Conservation (phyloP, 2,797 vertebrate species). For the Paratrypauchen microcephalus region DNA sequence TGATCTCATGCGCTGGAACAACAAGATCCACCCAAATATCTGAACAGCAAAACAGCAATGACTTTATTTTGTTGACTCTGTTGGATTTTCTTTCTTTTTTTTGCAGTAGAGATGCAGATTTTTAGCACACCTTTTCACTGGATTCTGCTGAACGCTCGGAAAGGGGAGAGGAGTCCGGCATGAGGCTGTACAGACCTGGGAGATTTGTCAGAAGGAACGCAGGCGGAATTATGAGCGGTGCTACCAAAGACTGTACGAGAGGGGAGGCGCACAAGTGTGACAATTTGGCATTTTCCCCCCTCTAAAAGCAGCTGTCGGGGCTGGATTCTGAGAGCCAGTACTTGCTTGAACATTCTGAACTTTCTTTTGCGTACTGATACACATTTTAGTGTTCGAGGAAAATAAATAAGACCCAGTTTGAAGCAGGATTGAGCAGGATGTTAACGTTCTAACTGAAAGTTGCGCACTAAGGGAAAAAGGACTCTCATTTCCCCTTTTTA, state of each 20-base stretch:
- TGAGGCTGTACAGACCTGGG: constrained; percentile 46
- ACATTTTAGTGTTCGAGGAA: no score
- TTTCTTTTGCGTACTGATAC: neutral
- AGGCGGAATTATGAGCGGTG: constrained; percentile 48
- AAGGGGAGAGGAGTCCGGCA: constrained; percentile 32
- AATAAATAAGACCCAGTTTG: neutral
- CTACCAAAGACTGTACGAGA: constrained; percentile 37
- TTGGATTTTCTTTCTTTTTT: neutral
- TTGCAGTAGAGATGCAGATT: constrained; percentile 29
- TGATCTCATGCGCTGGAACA: constrained; percentile 17
- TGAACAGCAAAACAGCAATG: constrained; percentile 11
- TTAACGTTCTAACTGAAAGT: neutral
- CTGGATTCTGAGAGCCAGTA: constrained; percentile 15
- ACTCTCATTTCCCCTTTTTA: constrained; percentile 1
- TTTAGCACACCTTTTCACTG: neutral
- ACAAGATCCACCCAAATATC: neutral
- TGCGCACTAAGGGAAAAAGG: constrained; percentile 14
- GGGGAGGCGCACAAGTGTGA: constrained; percentile 37
- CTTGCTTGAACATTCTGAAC: constrained; percentile 8
- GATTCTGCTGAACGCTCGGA: constrained; percentile 26
- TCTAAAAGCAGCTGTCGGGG: constrained; percentile 26
- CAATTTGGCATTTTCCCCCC: constrained; percentile 30
- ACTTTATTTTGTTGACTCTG: neutral
- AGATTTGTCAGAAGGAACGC: constrained; percentile 42
- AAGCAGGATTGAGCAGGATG: constrained; percentile 14